A percentile compares a stretch with the other conserved stretches of the same genome.
These are phyloP conservation scores for Chrysocyon brachyurus DNA, from an alignment of 2,797 vertebrate species.

Conservation along the genomic window DNA sequence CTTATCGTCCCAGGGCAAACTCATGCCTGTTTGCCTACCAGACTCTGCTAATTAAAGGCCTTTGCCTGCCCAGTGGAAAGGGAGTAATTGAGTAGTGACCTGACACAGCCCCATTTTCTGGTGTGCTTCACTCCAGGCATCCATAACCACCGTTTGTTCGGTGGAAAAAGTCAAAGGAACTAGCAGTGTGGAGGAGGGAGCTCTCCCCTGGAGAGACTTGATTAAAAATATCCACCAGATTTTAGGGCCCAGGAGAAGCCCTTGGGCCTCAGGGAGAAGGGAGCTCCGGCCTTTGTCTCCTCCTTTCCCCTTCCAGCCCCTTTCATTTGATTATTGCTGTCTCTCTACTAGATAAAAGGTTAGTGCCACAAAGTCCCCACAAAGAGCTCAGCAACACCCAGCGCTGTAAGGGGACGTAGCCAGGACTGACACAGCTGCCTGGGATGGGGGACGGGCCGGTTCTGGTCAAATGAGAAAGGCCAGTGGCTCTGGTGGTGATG, in stretches of 20 bases:
- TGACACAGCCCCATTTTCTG: conserved; percentile 79
- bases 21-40: rapidly evolving
- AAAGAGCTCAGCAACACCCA: not conserved
- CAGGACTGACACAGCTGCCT: not conserved
- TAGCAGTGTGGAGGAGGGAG: conserved; percentile 54
- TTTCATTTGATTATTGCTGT: not conserved
- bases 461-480: not conserved
- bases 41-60: not conserved
- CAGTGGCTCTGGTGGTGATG: not conserved
- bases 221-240: not conserved
- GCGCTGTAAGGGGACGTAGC: not conserved
- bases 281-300: not conserved
- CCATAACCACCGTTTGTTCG: conserved; percentile 79
- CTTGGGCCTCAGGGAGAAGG: not conserved
- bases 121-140: conserved; percentile 86
- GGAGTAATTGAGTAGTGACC: conserved; percentile 82
- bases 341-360: not conserved
- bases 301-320: not conserved
- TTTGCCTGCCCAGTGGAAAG: conserved; percentile 68
- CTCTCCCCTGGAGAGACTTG: not conserved
- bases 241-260: not conserved
- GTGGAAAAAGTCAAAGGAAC: conserved; percentile 81
- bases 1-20: not conserved
- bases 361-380: not conserved
- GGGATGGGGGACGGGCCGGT: not conserved